Base-by-base conservation (phyloP, 1,140 invertebrate genomes). In the Orius insidiosus region DNA sequence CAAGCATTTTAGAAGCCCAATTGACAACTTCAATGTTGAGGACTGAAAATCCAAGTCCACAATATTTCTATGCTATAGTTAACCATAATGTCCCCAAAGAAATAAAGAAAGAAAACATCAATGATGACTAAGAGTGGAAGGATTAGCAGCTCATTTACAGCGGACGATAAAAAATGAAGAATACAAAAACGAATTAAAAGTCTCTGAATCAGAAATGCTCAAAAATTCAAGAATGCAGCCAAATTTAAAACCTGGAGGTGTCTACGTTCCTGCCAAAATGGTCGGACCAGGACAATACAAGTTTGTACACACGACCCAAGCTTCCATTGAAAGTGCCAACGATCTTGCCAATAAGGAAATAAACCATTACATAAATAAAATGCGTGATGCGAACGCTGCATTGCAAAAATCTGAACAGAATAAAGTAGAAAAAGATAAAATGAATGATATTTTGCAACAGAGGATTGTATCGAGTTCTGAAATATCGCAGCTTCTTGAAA, bases 1-100 rank as follows among this genome's bases (percentile, higher is more conserved):
- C 53, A n/a, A 54, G 53, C 43, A 54, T 54, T 31, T 33, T 54
- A 38, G 53, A 54, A 50, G 53, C 53, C 15, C 53, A 54, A 33
- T 35, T 54, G 16, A 51, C 50, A 10, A 49, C 47, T 18, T 48
- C 50, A 11, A 51, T 51, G 49, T 16, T 51, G 5, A 40, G 49
- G 16, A 32, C 3, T 43, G 16, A 6, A 35, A 40, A 16, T 46
- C 18, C 3, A 14, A 32, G 31, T 33, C 49, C n/a, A 33, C 46
- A 46, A 14, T 47, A 41, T 39, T 35, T 46, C 18, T 47, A 47
- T 42, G 40, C 45, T 11, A 24, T 51, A 11, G 35, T 51, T 5
- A 47, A 41, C 32, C 42, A 40, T 8, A 41, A 34, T 39, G n/a
- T 31, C 30, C 16, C 44, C 5, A 46, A 33, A 36, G 44, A 46